A percentile compares a stretch with the other conserved stretches of the same genome.
Evolutionary conservation across 1,140 invertebrate species (phyloP).

Genomic region (Ruditapes philippinarum): DNA sequence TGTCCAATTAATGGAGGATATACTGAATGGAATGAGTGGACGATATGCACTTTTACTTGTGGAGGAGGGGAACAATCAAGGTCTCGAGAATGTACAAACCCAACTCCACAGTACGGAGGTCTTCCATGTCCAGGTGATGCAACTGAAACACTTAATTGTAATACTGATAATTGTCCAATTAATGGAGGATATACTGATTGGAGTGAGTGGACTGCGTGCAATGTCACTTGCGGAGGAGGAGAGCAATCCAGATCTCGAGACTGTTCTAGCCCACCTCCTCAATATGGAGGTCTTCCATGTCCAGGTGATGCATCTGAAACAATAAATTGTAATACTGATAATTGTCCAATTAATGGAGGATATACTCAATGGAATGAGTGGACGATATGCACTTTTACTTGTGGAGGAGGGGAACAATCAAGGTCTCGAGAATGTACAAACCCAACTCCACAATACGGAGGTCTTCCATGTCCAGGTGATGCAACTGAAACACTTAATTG

Average conservation of each 20-base stretch:
- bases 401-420: too few species aligned
- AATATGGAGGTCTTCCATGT: constrained; percentile 60
- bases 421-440: not conserved
- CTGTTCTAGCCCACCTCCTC: constrained; percentile 66
- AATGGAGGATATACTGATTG: constrained; percentile 66
- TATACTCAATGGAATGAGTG: not conserved
- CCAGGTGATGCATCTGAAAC: not conserved
- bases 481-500: not conserved
- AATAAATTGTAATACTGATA: not conserved
- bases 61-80: not conserved
- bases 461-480: not conserved
- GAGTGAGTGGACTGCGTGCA: constrained; percentile 31
- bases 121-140: not conserved
- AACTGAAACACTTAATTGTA: constrained; percentile 34
- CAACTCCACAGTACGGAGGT: not conserved
- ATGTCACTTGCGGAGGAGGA: constrained; percentile 67
- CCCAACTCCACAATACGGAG: not conserved
- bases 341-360: too few species aligned
- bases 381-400: too few species aligned
- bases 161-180: constrained; percentile 50
- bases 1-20: constrained; percentile 56
- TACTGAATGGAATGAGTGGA: constrained; percentile 41
- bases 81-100: constrained; percentile 14
- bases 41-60: not conserved
- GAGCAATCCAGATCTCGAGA: constrained; percentile 20